These are phyloP conservation scores for Drosophila lutescens DNA, from an alignment of 2,888 invertebrate species.

Conservation along the genomic window DNA sequence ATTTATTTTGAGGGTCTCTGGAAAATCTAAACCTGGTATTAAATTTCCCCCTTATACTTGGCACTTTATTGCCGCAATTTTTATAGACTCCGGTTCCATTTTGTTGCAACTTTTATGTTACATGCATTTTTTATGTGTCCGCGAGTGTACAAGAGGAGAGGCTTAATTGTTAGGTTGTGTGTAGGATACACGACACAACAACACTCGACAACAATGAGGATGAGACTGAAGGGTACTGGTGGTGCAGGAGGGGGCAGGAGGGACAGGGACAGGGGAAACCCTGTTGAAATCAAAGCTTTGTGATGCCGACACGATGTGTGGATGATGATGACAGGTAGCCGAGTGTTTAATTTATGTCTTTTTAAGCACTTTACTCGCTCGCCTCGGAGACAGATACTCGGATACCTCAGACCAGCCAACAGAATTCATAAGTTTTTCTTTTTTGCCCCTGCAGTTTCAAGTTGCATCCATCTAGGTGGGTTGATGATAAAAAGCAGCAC, in stretches of 20 bases:
- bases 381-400: slow-evolving; percentile 41
- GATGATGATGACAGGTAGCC: slow-evolving; percentile 78
- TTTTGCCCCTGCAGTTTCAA: slow-evolving; percentile 32
- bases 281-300: slow-evolving; percentile 79
- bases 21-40: no score
- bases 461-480: slow-evolving; percentile 35
- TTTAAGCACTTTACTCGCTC: slow-evolving; percentile 69
- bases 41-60: not conserved
- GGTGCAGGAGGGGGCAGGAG: not conserved
- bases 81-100: not conserved
- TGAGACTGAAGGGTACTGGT: slow-evolving; percentile 35
- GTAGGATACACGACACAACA: slow-evolving; percentile 70
- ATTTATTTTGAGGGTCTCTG: not conserved
- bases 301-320: slow-evolving; percentile 65
- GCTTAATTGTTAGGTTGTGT: slow-evolving; percentile 75
- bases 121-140: slow-evolving; percentile 33
- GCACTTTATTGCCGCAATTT: not conserved
- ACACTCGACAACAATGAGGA: slow-evolving; percentile 54
- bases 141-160: slow-evolving; percentile 70
- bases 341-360: slow-evolving; percentile 79
- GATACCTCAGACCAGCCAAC: slow-evolving; percentile 32
- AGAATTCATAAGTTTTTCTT: slow-evolving; percentile 37
- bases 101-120: slow-evolving; percentile 55
- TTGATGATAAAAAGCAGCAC: slow-evolving; percentile 25
- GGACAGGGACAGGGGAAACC: slow-evolving; percentile 34